Evolutionary conservation across 2,113 vertebrate species (phyloP).

Genomic region (Ifrita kowaldi): DNA sequence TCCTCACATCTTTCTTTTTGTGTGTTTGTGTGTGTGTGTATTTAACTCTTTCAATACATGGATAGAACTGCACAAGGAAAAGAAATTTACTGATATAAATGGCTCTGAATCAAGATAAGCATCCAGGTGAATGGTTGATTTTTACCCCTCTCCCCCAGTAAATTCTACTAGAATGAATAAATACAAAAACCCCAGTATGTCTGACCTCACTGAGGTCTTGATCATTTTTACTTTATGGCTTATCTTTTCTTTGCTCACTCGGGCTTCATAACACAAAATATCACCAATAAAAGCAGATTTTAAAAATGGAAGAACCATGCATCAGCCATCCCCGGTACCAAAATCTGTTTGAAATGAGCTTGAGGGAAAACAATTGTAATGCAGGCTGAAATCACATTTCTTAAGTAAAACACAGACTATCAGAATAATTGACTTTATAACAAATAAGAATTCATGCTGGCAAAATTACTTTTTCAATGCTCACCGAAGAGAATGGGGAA

Average conservation of each 20-base stretch:
- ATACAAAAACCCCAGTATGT: neutral
- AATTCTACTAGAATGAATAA: neutral
- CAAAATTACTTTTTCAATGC: neutral
- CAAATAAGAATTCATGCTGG: neutral
- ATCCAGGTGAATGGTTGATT: neutral
- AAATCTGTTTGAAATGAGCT: neutral
- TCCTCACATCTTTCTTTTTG: too few relatives aligned
- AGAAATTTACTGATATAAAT: neutral
- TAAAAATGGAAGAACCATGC: neutral
- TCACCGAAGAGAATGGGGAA: neutral
- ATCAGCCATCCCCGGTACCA: neutral
- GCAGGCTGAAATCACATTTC: neutral
- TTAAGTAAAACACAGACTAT: neutral
- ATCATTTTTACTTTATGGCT: neutral
- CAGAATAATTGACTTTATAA: neutral
- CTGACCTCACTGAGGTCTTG: neutral
- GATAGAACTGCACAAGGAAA: neutral
- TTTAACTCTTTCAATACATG: neutral
- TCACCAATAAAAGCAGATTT: neutral
- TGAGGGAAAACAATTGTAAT: neutral
- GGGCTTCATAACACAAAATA: neutral
- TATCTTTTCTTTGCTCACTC: neutral
- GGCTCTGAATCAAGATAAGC: neutral
- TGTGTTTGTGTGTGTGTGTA: neutral
- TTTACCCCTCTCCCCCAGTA: neutral